Evolutionary conservation across 2,797 vertebrate species (phyloP).

Genomic region (Ctenopoma multispine): DNA sequence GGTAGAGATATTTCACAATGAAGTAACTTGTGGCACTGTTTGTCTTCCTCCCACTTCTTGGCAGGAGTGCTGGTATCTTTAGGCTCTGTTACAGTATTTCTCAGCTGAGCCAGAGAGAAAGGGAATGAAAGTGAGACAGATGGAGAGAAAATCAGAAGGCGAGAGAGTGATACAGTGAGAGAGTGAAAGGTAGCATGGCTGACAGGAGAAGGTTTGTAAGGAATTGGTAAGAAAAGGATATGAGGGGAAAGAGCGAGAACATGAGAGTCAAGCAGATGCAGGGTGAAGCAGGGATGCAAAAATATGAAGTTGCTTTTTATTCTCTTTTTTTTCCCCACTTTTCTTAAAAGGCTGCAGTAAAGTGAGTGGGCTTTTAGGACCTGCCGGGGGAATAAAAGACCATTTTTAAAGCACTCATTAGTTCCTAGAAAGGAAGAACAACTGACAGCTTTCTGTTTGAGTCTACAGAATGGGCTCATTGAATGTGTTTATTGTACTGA

Average conservation of each 20-base stretch:
- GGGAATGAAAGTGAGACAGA: slow-evolving; percentile 28
- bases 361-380: slow-evolving; percentile 24
- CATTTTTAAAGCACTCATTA: slow-evolving; percentile 12
- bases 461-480: not conserved
- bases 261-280: slow-evolving; percentile 1
- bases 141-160: slow-evolving; percentile 39
- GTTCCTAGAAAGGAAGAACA: slow-evolving; percentile 9
- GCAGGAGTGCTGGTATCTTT: slow-evolving; percentile 58
- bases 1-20: slow-evolving; percentile 52
- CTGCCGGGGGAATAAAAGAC: slow-evolving; percentile 13
- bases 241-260: not conserved
- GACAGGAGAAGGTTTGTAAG: not conserved
- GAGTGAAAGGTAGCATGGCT: slow-evolving; percentile 3
- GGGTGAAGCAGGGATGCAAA: not conserved
- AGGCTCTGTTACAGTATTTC: slow-evolving; percentile 47
- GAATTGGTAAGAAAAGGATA: slow-evolving; percentile 3
- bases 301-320: not conserved
- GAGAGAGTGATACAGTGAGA: not conserved
- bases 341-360: slow-evolving; percentile 5
- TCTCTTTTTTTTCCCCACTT: not conserved
- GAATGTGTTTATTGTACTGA: not conserved
- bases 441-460: slow-evolving; percentile 5
- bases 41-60: slow-evolving; percentile 48
- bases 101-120: slow-evolving; percentile 18
- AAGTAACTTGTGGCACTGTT: slow-evolving; percentile 48